Base-by-base conservation (phyloP, 35 echinoderm and acorn worm species). In the Heliocidaris tuberculata region DNA sequence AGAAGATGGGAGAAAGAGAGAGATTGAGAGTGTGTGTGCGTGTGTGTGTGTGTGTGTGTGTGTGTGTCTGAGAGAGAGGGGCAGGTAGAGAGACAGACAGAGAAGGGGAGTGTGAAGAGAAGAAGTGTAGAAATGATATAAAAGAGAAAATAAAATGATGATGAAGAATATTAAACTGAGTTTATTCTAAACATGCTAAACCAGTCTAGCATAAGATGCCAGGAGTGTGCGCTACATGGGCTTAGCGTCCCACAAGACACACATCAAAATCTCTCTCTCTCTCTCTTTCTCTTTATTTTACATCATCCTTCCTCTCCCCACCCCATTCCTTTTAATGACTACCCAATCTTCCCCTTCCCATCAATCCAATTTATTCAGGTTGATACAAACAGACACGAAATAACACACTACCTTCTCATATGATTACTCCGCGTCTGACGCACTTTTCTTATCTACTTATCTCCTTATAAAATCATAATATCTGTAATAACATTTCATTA, bases 401-500 rank as follows among this genome's bases (percentile, higher is more conserved):
- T 78, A 78, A 27, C 15, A 78, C 7, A 78, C 65, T n/a, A 78
- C 21, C 65, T 78, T 24, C 2, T 27, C 27, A 78, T 24, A 8
- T 7, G 65, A 78, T 78, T 7, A 78, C 21, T 78, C 65, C 65
- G 2, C 17, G 65, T 78, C 65, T 6, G 27, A 78, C 27, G 65
- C 65, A 78, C 65, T 78, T 78, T 78, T 78, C 21, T 24, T 7
- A 78, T 27, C 65, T 78, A 78, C 65, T 78, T 78, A 78, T 78
- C 65, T 27, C n/a, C 65, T 78, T 78, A 78, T 78, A 78, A 21
- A 78, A 27, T 78, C 21, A 78, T 78, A 78, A 78, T 78, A 19
- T 78, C 17, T 78, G 65, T 78, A 78, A 78, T 78, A 78, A 78
- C 65, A 78, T 78, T 27, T 78, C 65, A 78, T 78, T 78, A 78